Evolutionary conservation across 1,140 invertebrate genomes (phyloP), one percentile per base, ranked within the genome.

Genomic region (Drosophila willistoni): DNA sequence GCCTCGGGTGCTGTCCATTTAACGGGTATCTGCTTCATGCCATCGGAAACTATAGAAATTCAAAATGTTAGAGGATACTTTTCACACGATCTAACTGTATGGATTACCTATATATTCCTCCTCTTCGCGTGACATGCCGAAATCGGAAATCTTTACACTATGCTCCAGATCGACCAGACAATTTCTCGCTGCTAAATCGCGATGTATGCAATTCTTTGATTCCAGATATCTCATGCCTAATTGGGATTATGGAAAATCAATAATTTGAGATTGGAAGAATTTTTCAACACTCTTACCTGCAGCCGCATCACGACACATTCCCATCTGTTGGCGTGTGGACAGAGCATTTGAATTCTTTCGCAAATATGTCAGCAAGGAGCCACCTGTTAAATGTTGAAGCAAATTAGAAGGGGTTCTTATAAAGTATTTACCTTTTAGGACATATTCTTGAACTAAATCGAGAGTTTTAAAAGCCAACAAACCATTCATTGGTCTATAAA

Each of bases 1-100:
- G 98, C 98, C 93, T 99, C 98, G 3, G 98, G 98, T 3, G 98
- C 98, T 1, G 98, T 99, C 98, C 98, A 99, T 92, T 99, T 99
- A 55, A 99, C 98, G 0, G 98, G 98, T 90, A 99, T 99, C 93
- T 99, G 98, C 93, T 99, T 99, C 96, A 99, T 98, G 22, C 98
- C 98, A 81, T 98, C 97, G 1, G 98, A 98, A 42, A 99, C 98
- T 92, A 7, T 6, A 29, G 5, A 29, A 6, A 29, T 29, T 29
- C 5, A 29, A 7, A 29, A 29, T 29, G 0, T 29, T 6, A 29
- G 29, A 25, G 5, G 29, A 29, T 7, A 29, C 0, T 6, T 7
- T 29, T 7, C 29, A 29, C 6, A 29, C 0, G 5, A 6, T 7
- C 2, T 6, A 29, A 6, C 5, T 29, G 5, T 7, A 29, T 5